These are phyloP conservation scores for Cetonia aurata DNA, from an alignment of 2,888 invertebrate species.

Conservation along the genomic window DNA sequence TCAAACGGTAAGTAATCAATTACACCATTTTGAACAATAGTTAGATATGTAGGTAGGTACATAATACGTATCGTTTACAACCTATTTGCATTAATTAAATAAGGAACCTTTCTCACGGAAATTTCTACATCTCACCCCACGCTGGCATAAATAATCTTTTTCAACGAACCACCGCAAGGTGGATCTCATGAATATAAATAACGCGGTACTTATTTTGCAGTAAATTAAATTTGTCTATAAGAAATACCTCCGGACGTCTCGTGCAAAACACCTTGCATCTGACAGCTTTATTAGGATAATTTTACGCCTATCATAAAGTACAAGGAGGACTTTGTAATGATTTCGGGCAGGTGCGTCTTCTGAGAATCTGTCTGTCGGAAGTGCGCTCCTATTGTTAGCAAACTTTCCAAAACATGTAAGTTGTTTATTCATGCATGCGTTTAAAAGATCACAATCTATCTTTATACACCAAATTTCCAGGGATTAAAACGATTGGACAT, in stretches of 20 bases:
- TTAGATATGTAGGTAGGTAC: no score
- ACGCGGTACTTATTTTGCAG: neutral
- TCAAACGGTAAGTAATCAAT: no score
- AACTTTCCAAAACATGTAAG: no score
- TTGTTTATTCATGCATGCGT: no score
- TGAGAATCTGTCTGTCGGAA: neutral
- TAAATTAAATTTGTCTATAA: neutral
- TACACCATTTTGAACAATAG: no score
- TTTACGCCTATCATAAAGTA: neutral
- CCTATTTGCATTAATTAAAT: no score
- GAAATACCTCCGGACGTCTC: neutral
- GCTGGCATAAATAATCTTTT: neutral
- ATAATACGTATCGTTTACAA: no score
- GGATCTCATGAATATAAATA: conserved; percentile 5
- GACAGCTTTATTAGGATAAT: conserved; percentile 9
- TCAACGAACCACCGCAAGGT: conserved; percentile 2
- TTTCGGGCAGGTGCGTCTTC: neutral
- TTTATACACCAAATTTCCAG: no score
- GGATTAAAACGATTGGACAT: no score
- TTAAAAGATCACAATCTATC: no score
- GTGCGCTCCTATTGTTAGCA: no score
- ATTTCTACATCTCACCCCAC: neutral
- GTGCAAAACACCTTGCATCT: conserved; percentile 3
- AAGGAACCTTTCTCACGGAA: no score
- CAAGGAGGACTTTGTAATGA: conserved; percentile 1